Evolutionary conservation across 1,140 invertebrate genomes (phyloP), one percentile per base, ranked within the genome.

Genomic region (Gryllus bimaculatus): DNA sequence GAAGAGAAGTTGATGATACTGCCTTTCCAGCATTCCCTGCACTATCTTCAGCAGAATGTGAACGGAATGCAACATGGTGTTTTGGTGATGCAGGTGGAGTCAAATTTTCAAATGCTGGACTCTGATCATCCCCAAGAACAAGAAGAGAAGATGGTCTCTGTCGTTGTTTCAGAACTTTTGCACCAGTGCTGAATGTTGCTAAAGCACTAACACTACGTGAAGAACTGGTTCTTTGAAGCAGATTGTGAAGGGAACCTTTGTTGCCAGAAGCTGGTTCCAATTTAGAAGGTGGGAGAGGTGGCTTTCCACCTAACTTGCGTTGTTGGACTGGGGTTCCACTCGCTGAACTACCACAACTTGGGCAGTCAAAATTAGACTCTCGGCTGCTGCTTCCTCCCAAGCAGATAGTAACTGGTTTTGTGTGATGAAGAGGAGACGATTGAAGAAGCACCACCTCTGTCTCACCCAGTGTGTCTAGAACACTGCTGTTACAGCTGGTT

Each of bases 391-490:
- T 48, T 2, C 76, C 76, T 7, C 47, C 76, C 80, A 83, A 83
- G 48, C 84, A 83, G 54, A 85, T 83, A 73, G 83, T 82, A 21
- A 85, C 84, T 18, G 88, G 88, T n/a, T 87, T 84, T 39, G 86
- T 83, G 73, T 82, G 81, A 78, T 84, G 84, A n/a, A 88, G 81
- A 12, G 88, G 88, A 47, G 87, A 89, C 7, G 88, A 83, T 81
- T 90, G 89, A 26, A 90, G 85, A 39, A 89, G 81, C n/a, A 90
- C 86, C 78, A 87, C 89, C 80, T 89, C 87, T n/a, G 88, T 89
- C 77, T 90, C 77, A 76, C 75, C 75, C 39, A 76, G n/a, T 39
- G 75, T 76, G 13, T 76, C 75, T 39, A 73, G 21, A 48, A 49
- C 21, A 8, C 47, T 47, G n/a, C 79, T 79, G 79, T 47, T 49